Percentiles rank a stretch among this genome's conserved stretches.
phyloP scores from a whole-genome alignment of 1,140 invertebrate species.

The Drosophila nannoptera region DNA sequence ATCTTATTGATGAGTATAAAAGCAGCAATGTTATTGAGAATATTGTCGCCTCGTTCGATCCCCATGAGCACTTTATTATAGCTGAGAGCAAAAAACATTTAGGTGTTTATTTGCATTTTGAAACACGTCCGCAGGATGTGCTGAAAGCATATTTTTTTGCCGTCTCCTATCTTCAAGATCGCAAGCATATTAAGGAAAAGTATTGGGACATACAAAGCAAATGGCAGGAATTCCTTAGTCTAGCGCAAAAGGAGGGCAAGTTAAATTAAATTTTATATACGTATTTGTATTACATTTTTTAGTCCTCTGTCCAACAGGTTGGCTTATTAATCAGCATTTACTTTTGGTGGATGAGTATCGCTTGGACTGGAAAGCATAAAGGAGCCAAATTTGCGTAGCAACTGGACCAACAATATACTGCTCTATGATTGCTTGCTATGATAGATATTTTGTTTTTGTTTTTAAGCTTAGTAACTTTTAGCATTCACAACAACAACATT shows the following conservation, averaged over 20 bases:
- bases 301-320: constrained; percentile 73
- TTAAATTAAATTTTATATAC: not conserved
- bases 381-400: not conserved
- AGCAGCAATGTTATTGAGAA: constrained; percentile 67
- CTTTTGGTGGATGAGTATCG: constrained; percentile 80
- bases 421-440: constrained; percentile 46
- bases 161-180: constrained; percentile 78
- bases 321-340: constrained; percentile 80
- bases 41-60: constrained; percentile 80
- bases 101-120: constrained; percentile 78
- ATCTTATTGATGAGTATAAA: constrained; percentile 65
- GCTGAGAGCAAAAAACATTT: constrained; percentile 73
- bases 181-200: constrained; percentile 79
- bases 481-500: not conserved
- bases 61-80: constrained; percentile 78
- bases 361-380: constrained; percentile 78
- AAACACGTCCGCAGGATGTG: constrained; percentile 72
- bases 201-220: constrained; percentile 80
- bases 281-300: constrained; percentile 1
- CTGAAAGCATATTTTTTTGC: constrained; percentile 78
- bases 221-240: constrained; percentile 75
- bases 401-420: constrained; percentile 28
- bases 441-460: constrained; percentile 35
- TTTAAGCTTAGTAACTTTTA: constrained; percentile 21
- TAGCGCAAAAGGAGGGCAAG: constrained; percentile 70